Evolutionary conservation across 2,113 vertebrate genomes (phyloP).

Genomic region (Mustela nigripes): DNA sequence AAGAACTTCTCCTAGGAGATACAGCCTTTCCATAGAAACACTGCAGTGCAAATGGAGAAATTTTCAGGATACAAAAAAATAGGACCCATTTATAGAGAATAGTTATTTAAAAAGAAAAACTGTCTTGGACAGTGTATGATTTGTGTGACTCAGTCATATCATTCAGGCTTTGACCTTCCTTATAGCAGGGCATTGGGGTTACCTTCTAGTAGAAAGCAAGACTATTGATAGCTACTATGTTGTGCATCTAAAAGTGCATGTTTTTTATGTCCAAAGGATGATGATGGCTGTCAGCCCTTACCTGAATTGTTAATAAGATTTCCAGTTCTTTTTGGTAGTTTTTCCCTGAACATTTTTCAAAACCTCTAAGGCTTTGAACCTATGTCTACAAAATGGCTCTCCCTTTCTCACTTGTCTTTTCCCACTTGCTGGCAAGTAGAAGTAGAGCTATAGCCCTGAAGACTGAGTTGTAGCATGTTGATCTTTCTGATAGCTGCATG

Average conservation of each 20-base stretch:
- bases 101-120: neutral
- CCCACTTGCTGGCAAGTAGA: neutral
- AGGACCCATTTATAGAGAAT: neutral
- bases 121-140: neutral
- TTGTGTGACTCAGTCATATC: neutral
- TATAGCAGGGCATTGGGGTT: neutral
- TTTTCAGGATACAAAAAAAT: neutral
- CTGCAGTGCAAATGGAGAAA: neutral
- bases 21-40: neutral
- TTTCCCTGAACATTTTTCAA: neutral
- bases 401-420: neutral
- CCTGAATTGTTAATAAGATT: neutral
- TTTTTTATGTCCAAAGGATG: neutral
- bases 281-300: neutral
- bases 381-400: neutral
- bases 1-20: constrained; percentile 16
- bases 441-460: neutral
- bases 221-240: neutral
- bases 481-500: neutral
- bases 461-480: neutral
- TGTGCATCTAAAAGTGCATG: neutral
- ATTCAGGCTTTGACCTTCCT: neutral
- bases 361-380: neutral
- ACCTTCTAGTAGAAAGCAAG: neutral
- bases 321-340: neutral